These are phyloP conservation scores for Arctopsyche grandis DNA, from an alignment of 1,140 invertebrate species.

Conservation along the genomic window DNA sequence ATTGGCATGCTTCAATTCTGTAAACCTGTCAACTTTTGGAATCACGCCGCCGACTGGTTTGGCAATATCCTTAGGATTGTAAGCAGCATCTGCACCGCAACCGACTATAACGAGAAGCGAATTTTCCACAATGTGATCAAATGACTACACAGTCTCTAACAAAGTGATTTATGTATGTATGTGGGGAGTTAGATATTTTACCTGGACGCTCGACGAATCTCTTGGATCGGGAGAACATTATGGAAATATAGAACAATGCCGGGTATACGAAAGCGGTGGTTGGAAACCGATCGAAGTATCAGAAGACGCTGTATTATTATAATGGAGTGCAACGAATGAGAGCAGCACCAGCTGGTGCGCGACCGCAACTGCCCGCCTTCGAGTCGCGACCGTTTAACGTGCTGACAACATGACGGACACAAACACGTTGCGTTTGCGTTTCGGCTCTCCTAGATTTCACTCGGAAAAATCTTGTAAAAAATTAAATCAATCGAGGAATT, in stretches of 20 bases:
- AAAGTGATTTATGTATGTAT: too few relatives aligned
- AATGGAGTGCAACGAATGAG: too few relatives aligned
- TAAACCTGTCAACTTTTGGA: constrained; percentile 43
- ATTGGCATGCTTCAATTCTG: constrained; percentile 10
- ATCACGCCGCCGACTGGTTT: constrained; percentile 49
- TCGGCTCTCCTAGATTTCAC: too few relatives aligned
- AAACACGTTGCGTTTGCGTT: constrained; percentile 2
- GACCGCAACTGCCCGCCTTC: too few relatives aligned
- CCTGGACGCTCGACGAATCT: constrained; percentile 48
- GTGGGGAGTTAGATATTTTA: constrained; percentile 18
- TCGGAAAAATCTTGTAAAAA: too few relatives aligned
- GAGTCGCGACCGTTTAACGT: too few relatives aligned
- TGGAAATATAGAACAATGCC: not conserved
- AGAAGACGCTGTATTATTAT: too few relatives aligned
- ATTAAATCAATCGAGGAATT: too few relatives aligned
- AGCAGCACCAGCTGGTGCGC: too few relatives aligned
- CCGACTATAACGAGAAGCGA: constrained; percentile 39
- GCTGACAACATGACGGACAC: not conserved
- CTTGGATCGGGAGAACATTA: constrained; percentile 49
- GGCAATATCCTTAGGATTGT: constrained; percentile 36
- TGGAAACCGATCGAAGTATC: too few relatives aligned
- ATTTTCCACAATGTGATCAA: not conserved
- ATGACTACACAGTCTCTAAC: not conserved
- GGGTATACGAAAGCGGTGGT: too few relatives aligned
- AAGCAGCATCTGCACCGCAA: constrained; percentile 50